Conservation (phyloP, 1,140 invertebrate genomes). For the Eupeodes corollae region DNA sequence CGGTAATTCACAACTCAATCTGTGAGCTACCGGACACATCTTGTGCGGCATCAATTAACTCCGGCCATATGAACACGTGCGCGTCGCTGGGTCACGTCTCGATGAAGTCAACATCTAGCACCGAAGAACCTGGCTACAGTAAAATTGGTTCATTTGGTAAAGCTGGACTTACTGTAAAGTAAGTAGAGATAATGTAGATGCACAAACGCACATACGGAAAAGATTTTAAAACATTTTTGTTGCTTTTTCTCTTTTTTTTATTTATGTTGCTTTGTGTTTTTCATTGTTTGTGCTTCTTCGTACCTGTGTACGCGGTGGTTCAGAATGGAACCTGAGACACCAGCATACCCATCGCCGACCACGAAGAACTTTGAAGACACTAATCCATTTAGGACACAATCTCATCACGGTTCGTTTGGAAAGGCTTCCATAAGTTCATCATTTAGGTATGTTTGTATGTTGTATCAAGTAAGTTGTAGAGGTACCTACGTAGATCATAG, state of each 20-base stretch:
- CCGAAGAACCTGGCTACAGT: constrained; percentile 30
- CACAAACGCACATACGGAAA: not conserved
- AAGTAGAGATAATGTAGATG: constrained; percentile 4
- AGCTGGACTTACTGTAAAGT: constrained; percentile 32
- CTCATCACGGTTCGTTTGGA: constrained; percentile 35
- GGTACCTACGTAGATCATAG: not conserved
- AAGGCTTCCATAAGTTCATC: constrained; percentile 36
- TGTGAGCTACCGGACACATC: constrained; percentile 19
- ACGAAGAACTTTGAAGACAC: constrained; percentile 34
- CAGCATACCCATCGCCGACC: constrained; percentile 26
- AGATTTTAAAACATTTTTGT: not conserved
- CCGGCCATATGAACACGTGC: constrained; percentile 21
- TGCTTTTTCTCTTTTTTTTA: not conserved
- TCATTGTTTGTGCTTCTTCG: too few species aligned
- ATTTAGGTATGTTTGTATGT: constrained; percentile 19
- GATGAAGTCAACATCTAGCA: constrained; percentile 31
- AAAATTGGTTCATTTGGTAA: constrained; percentile 35
- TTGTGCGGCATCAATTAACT: constrained; percentile 26
- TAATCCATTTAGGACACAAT: constrained; percentile 32
- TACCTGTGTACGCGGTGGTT: not conserved
- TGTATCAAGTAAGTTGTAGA: too few species aligned
- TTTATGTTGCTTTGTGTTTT: too few species aligned
- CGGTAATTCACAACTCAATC: constrained; percentile 32
- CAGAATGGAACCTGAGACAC: constrained; percentile 28
- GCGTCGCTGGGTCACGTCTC: constrained; percentile 29